These are phyloP conservation scores for Dicranocentrus wangi DNA, from an alignment of 2,888 invertebrate species.

Conservation along the genomic window DNA sequence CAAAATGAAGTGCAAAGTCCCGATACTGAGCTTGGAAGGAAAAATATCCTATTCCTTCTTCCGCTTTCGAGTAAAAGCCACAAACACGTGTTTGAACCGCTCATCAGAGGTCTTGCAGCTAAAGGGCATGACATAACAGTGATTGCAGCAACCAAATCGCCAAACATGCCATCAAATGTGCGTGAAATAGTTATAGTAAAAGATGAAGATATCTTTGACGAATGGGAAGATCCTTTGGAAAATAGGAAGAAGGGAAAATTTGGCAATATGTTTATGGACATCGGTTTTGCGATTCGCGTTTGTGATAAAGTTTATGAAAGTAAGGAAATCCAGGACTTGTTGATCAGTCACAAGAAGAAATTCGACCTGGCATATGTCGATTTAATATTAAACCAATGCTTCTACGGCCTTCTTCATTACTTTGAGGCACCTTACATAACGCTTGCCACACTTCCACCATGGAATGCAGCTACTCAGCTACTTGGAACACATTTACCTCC, in stretches of 20 bases:
- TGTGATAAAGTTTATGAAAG: conserved; percentile 27
- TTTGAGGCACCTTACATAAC: conserved; percentile 74
- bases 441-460: conserved; percentile 64
- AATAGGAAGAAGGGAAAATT: conserved; percentile 38
- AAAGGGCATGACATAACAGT: conserved; percentile 73
- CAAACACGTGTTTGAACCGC: conserved; percentile 76
- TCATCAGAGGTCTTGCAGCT: conserved; percentile 71
- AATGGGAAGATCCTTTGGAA: conserved; percentile 36
- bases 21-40: not conserved
- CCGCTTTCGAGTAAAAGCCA: conserved; percentile 68
- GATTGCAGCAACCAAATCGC: conserved; percentile 73
- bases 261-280: conserved; percentile 32
- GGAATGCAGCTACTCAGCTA: not conserved
- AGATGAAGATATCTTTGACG: conserved; percentile 38
- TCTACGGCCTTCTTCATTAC: conserved; percentile 71
- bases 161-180: conserved; percentile 75
- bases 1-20: no score
- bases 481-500: conserved; percentile 70
- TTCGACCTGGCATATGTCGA: conserved; percentile 52
- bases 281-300: conserved; percentile 32
- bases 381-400: conserved; percentile 72
- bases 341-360: conserved; percentile 44
- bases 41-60: conserved; percentile 38
- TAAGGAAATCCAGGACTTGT: conserved; percentile 22
- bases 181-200: conserved; percentile 57